Conservation (phyloP, 2,888 invertebrate species). For the Volucella inanis region DNA sequence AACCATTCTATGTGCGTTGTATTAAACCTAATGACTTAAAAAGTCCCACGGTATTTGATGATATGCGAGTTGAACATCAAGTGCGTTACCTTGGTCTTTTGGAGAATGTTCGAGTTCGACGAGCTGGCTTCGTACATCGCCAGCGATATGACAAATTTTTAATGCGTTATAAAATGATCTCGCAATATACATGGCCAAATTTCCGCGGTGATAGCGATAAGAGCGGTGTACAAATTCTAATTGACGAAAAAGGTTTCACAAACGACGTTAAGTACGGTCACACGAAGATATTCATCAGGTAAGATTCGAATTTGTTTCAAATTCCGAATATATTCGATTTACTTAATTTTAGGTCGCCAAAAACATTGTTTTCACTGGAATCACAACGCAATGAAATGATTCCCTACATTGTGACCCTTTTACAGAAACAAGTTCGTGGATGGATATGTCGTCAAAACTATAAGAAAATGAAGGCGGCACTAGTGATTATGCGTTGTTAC, state of each 20-base stretch:
- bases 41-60: constrained; percentile 92
- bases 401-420: constrained; percentile 94
- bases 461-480: constrained; percentile 93
- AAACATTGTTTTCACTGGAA: constrained; percentile 95
- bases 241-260: constrained; percentile 90
- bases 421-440: constrained; percentile 98
- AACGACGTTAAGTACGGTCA: constrained; percentile 96
- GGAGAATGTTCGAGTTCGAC: constrained; percentile 96
- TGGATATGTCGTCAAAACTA: constrained; percentile 90
- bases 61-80: constrained; percentile 86
- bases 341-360: constrained; percentile 86
- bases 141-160: constrained; percentile 97
- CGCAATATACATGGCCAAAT: constrained; percentile 98
- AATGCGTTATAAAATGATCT: constrained; percentile 98
- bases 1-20: constrained; percentile 98
- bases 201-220: constrained; percentile 90
- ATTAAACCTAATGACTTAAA: constrained; percentile 98
- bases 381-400: constrained; percentile 93
- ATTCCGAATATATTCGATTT: background rate
- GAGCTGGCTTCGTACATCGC: constrained; percentile 98
- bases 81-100: constrained; percentile 92
- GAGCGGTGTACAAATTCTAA: constrained; percentile 93
- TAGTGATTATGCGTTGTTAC: constrained; percentile 92
- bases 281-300: constrained; percentile 97
- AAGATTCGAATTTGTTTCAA: background rate